Evolutionary conservation across 2,888 invertebrate genomes (phyloP).

Genomic region (Drosophila kuntzei): DNA sequence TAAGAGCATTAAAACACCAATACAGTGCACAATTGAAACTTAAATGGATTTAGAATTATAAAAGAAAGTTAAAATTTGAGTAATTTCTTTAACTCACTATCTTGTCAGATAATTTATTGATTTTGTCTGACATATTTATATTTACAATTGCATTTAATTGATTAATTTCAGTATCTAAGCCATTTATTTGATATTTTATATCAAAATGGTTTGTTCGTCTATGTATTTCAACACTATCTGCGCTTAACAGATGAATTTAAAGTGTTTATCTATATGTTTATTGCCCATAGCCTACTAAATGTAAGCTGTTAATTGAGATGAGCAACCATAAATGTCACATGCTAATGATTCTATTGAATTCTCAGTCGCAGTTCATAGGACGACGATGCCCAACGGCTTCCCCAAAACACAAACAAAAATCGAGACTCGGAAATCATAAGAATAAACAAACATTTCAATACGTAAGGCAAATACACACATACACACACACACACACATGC

Average conservation of each 20-base stretch:
- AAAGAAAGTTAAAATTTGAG: too few relatives aligned
- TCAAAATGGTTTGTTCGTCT: neutral
- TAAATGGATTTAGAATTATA: neutral
- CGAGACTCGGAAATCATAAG: constrained; percentile 29
- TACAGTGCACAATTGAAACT: neutral
- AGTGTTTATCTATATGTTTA: constrained; percentile 53
- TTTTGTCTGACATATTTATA: neutral
- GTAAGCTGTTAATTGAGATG: constrained; percentile 34
- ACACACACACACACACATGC: constrained; percentile 4
- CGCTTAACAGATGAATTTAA: constrained; percentile 31
- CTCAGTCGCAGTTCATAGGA: neutral
- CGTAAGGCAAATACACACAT: constrained; percentile 19
- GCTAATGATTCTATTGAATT: constrained; percentile 37
- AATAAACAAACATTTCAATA: constrained; percentile 53
- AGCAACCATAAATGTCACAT: constrained; percentile 50
- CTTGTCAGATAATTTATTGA: neutral
- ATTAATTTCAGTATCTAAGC: too few relatives aligned
- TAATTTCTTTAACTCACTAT: too few relatives aligned
- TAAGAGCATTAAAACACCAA: neutral
- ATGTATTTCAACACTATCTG: constrained; percentile 32
- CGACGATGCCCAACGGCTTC: neutral
- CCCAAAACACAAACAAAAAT: constrained; percentile 42
- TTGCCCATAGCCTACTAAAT: constrained; percentile 23
- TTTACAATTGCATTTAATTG: neutral
- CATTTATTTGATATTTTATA: neutral